Evolutionary conservation across 2,888 invertebrate species (phyloP), one percentile per base, ranked within the genome.

Genomic region (Sesia apiformis): DNA sequence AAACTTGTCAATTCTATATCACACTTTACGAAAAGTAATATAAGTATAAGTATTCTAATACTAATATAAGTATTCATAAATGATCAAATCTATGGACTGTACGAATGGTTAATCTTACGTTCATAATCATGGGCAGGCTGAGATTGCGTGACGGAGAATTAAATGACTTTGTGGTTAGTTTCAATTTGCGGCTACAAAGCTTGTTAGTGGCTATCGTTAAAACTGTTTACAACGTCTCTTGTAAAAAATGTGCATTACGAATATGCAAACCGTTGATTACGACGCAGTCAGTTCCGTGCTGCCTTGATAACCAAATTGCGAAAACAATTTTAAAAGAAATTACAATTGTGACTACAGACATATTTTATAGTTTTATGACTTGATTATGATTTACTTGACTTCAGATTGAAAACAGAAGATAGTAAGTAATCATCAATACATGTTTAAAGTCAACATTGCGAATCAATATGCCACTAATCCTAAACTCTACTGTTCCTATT

Each of bases 181-280:
- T 80, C 80, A 81, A 84, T 83, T 82, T 81, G 76, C 78, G 73
- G 74, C 73, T 67, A 66, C 70, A 66, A 60, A 62, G 74, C 81
- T 82, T 76, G 78, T 83, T 80, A 81, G 71, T 64, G 67, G 69
- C 65, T 64, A 39, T 39, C 50, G 4, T 38, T 38, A 50, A 50
- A 50, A 38, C 7, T 39, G 50, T 50, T 50, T 50, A 50, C 39
- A 38, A 38, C 38, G 38, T 38, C 38, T 8, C 50, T 38, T 7
- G 50, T 50, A 50, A 50, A 50, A 50, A 38, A 50, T 46, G 46
- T 46, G 23, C 46, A 43, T 8, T 46, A 46, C 43, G 7, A 43
- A 53, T 43, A 42, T 39, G 52, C 43, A 42, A 53, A 53, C 39
- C 38, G n/a, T 46, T 46, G 8, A 46, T 43, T 43, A 43, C 46